Evolutionary conservation across 1,140 invertebrate species (phyloP).

Genomic region (Spodoptera frugiperda): DNA sequence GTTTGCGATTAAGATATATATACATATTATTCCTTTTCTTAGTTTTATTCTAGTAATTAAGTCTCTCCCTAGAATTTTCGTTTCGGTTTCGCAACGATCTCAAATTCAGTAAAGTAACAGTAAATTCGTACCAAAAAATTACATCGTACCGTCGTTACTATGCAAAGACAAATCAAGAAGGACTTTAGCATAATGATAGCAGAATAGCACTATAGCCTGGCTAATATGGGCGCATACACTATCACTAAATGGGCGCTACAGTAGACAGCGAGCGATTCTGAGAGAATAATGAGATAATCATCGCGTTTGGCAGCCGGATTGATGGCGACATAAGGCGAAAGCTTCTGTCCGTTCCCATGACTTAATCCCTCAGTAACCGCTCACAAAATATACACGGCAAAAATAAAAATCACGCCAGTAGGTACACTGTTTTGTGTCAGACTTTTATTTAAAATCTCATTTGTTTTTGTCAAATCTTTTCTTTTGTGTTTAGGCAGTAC

Average conservation of each 20-base stretch:
- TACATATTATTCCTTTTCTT: too few species aligned
- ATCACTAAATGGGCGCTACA: not conserved
- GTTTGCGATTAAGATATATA: too few species aligned
- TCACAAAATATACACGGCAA: constrained; percentile 6
- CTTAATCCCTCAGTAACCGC: constrained; percentile 3
- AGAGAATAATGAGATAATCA: constrained; percentile 36
- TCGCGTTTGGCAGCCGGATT: constrained; percentile 32
- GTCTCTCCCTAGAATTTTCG: too few species aligned
- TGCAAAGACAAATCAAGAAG: too few species aligned
- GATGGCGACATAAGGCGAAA: constrained; percentile 24
- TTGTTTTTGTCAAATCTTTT: not conserved
- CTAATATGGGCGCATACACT: not conserved
- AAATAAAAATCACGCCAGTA: not conserved
- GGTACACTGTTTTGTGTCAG: not conserved
- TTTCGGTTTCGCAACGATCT: too few species aligned
- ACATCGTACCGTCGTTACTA: too few species aligned
- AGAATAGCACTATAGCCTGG: not conserved
- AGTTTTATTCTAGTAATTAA: too few species aligned
- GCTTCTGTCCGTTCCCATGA: constrained; percentile 10
- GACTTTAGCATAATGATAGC: too few species aligned
- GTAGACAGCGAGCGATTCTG: constrained; percentile 14
- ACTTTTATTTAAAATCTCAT: not conserved
- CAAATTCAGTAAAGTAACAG: too few species aligned
- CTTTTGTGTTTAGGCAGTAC: too few species aligned
- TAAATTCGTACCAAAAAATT: too few species aligned